Conservation (phyloP, 2,888 invertebrate species). For the Spicauda simplicius region DNA sequence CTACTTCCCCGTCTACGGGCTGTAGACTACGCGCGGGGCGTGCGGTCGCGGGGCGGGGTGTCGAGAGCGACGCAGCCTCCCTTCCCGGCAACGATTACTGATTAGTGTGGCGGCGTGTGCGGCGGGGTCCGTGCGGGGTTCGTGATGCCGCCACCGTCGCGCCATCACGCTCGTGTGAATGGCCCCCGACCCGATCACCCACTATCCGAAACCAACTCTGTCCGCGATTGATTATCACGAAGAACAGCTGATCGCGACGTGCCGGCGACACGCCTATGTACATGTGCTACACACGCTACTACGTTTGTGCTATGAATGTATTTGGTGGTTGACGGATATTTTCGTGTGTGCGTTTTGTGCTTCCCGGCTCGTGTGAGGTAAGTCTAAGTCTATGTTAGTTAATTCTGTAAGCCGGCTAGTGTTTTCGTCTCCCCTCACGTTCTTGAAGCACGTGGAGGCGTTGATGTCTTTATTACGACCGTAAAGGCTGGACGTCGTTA, state of each 20-base stretch:
- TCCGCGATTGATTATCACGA: constrained; percentile 46
- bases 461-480: constrained; percentile 52
- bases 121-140: constrained; percentile 70
- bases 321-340: constrained; percentile 66
- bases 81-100: constrained; percentile 85
- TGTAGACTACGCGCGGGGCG: constrained; percentile 67
- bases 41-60: constrained; percentile 50
- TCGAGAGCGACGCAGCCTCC: constrained; percentile 79
- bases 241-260: constrained; percentile 73
- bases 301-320: constrained; percentile 75
- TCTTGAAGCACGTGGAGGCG: constrained; percentile 41
- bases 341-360: constrained; percentile 49
- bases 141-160: constrained; percentile 65
- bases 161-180: constrained; percentile 50
- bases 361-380: constrained; percentile 30
- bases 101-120: constrained; percentile 82
- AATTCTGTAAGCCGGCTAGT: constrained; percentile 23
- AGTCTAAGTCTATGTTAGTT: constrained; percentile 4
- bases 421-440: constrained; percentile 21
- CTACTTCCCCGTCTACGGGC: constrained; percentile 45
- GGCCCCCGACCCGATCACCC: constrained; percentile 44
- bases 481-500: constrained; percentile 40
- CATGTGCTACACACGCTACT: constrained; percentile 69
- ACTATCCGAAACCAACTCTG: constrained; percentile 33
- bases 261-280: constrained; percentile 58